Base-by-base conservation (phyloP, 2,797 vertebrate species). In the Echiichthys vipera region DNA sequence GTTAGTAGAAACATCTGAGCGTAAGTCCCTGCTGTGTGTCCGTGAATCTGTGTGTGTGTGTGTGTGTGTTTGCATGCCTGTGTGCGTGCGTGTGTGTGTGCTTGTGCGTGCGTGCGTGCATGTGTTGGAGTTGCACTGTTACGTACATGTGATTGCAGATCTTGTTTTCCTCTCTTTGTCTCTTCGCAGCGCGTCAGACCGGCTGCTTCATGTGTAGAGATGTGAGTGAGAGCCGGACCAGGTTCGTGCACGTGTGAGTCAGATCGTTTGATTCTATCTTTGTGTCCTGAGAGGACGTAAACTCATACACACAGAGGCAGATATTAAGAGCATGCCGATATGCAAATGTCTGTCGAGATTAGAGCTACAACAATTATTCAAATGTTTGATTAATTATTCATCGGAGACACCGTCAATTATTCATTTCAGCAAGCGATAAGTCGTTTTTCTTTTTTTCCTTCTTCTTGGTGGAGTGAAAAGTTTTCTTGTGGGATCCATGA, bases 361-460 rank as follows among this genome's bases (percentile, higher is more conserved):
- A 97, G 95, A 96, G 95, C 96, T 96, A 95, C 89, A 97, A 97
- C 91, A 97, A 97, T 98, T 97, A 98, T 98, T 97, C 96, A 96
- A 96, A 96, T 95, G 90, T 91, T 91, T 94, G 95, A 97, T 98
- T 96, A 96, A 98, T 96, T 95, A 98, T 97, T 97, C 95, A 97
- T 95, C 89, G 93, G 94, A 95, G 95, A 92, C 94, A 78, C 93
- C 91, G 95, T 97, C 96, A 97, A 96, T 98, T 97, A 97, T 97
- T 98, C 93, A 97, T 97, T 96, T 93, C 89, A 88, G 93, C 90
- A 87, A 94, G 94, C 91, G 94, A 96, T 95, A 95, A 96, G 89
- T 93, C 93, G 88, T 94, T 88, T 90, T 95, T 95, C 92, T 93
- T 90, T 58, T 18, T 4, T 46, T 29, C 3, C 54, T 27, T 30